Conservation (phyloP, 2,797 vertebrate genomes). For the Semotilus atromaculatus region DNA sequence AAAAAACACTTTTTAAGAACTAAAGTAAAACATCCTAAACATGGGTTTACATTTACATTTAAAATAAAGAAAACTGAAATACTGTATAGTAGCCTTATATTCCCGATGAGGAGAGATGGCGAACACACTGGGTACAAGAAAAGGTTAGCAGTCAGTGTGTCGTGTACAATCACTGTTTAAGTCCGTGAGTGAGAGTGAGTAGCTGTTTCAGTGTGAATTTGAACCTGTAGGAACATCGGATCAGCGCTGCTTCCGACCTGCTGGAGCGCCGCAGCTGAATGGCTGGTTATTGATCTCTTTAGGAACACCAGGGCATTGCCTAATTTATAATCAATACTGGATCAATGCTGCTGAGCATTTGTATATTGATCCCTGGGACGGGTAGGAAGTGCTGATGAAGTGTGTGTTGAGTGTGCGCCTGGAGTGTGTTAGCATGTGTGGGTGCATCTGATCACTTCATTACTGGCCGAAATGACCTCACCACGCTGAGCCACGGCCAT, state of each 20-base stretch:
- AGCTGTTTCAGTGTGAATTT: slow-evolving; percentile 31
- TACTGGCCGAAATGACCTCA: slow-evolving; percentile 58
- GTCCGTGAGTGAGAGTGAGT: slow-evolving; percentile 16
- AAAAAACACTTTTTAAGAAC: background rate
- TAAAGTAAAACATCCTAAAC: background rate
- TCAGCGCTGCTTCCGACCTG: slow-evolving; percentile 46
- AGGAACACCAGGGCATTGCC: slow-evolving; percentile 82
- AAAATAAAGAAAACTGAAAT: background rate
- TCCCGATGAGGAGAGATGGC: background rate
- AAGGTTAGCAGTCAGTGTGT: background rate
- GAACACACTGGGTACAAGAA: background rate
- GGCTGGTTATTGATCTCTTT: slow-evolving; percentile 62
- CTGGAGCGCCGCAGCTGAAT: slow-evolving; percentile 58
- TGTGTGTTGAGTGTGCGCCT: slow-evolving; percentile 58
- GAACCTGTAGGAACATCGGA: slow-evolving; percentile 49
- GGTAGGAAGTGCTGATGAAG: slow-evolving; percentile 67
- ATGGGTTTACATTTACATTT: background rate
- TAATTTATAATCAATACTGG: slow-evolving; percentile 99
- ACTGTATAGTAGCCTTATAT: background rate
- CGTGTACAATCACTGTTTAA: slow-evolving; percentile 9
- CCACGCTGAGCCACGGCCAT: slow-evolving; percentile 42
- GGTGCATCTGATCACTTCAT: slow-evolving; percentile 66
- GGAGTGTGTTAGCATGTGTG: slow-evolving; percentile 63
- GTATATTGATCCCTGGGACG: slow-evolving; percentile 61
- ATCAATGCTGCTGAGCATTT: slow-evolving; percentile 82